Base-by-base conservation (phyloP, 2,888 invertebrate species). In the Drosophila quinaria region DNA sequence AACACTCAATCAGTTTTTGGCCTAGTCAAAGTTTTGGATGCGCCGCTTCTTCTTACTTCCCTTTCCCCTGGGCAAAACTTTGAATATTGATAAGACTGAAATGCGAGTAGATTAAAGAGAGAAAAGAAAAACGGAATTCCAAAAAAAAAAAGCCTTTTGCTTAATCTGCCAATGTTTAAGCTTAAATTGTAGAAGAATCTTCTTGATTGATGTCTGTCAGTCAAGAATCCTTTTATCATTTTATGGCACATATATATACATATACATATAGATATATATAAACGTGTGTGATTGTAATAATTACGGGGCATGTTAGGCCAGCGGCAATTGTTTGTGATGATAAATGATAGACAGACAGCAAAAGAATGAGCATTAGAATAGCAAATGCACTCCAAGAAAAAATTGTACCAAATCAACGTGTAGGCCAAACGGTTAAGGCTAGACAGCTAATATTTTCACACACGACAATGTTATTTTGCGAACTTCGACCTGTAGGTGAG, bases 241-340 rank as follows among this genome's bases (percentile, higher is more conserved):
- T 25, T 25, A 1, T 25, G 25, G 25, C 25, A 25, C 6, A 25
- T 25, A 25, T 25, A 25, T 22, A 22, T 19, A 19, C 2, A 19
- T 19, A 19, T 19, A 19, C 19, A 19, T 22, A 22, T 22, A 22
- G 3, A 22, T 22, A 4, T 4, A 0, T 22, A 22, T 25, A 25
- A 5, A 25, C 25, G 25, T 25, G 54, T 74, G 54, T 60, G 54
- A 68, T 60, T 64, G 67, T 56, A 74, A 89, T 86, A 89, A 86
- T 86, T 86, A 86, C 85, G 70, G 73, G 44, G 59, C 82, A 78
- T 78, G 84, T 80, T 76, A 62, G 61, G 74, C 89, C 66, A 54
- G 69, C 55, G 78, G 83, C 90, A 88, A 86, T 86, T 86, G 86
- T 86, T 88, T 74, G 89, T 74, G 74, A 88, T 86, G 90, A 86